These are phyloP conservation scores for Sebastes kiyomatsui DNA, from an alignment of 2,797 vertebrate species.

Conservation along the genomic window DNA sequence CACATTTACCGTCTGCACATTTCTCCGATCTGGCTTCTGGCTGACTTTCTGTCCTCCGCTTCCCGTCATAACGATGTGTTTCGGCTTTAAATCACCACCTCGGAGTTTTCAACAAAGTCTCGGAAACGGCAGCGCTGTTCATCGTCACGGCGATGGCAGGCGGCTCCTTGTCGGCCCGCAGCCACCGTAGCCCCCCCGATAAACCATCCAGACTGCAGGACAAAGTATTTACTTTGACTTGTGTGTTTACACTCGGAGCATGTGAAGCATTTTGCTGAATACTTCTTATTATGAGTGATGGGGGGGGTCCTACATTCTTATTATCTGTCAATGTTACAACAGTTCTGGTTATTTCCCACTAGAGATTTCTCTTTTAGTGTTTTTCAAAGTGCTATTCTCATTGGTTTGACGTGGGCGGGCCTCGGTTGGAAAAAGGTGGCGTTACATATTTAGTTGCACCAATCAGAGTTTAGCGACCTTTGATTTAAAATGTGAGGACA, in stretches of 20 bases:
- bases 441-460: too few relatives aligned
- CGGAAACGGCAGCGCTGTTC: conserved; percentile 45
- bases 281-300: too few relatives aligned
- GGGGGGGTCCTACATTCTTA: too few relatives aligned
- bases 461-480: too few relatives aligned
- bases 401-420: too few relatives aligned
- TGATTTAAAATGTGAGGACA: too few relatives aligned
- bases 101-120: conserved; percentile 38
- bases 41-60: conserved; percentile 23
- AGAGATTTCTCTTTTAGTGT: too few relatives aligned
- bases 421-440: too few relatives aligned
- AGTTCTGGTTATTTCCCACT: too few relatives aligned
- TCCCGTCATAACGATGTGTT: conserved; percentile 29
- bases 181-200: background rate
- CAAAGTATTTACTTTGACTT: background rate
- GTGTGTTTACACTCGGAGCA: background rate
- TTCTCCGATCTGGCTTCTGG: background rate
- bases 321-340: too few relatives aligned
- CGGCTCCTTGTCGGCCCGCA: conserved; percentile 1
- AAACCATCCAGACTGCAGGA: too few relatives aligned
- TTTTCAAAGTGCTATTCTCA: too few relatives aligned
- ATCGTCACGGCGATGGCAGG: conserved; percentile 38
- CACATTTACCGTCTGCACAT: background rate
- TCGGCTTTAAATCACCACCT: conserved; percentile 30
- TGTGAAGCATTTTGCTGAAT: background rate